Evolutionary conservation across 2,797 vertebrate species (phyloP).

Genomic region (Sebastolobus altivelis): DNA sequence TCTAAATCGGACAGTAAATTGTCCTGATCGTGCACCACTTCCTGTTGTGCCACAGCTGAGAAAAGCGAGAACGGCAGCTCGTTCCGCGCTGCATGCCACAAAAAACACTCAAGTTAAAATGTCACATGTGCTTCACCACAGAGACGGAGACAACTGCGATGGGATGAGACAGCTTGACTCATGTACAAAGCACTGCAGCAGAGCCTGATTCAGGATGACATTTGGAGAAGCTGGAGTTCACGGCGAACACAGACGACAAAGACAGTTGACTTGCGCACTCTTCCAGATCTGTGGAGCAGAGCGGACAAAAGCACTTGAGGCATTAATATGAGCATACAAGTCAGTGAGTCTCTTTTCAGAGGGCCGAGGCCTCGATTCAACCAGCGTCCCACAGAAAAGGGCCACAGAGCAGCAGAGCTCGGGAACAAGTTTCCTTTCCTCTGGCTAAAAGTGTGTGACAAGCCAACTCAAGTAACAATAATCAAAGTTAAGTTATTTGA

Average conservation of each 20-base stretch:
- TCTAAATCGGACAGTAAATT: slow-evolving; percentile 13
- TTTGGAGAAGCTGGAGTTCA: slow-evolving; percentile 57
- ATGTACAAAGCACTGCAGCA: slow-evolving; percentile 58
- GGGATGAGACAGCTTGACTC: slow-evolving; percentile 70
- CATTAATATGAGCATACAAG: slow-evolving; percentile 43
- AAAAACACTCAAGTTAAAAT: slow-evolving; percentile 64
- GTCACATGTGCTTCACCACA: slow-evolving; percentile 59
- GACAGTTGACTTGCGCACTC: slow-evolving; percentile 51
- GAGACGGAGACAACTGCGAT: slow-evolving; percentile 46
- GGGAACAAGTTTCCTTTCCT: neutral
- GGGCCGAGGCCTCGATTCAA: neutral
- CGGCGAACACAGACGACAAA: slow-evolving; percentile 54
- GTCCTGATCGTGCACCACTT: slow-evolving; percentile 7
- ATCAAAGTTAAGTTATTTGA: neutral
- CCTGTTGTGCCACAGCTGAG: slow-evolving; percentile 13
- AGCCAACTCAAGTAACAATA: neutral
- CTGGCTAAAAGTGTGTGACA: slow-evolving; percentile 4
- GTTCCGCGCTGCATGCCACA: slow-evolving; percentile 21
- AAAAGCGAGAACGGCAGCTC: slow-evolving; percentile 32
- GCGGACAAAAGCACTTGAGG: slow-evolving; percentile 42
- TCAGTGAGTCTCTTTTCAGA: slow-evolving; percentile 48
- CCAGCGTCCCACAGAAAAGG: neutral
- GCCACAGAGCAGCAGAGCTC: slow-evolving; percentile 8
- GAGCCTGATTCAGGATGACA: slow-evolving; percentile 73
- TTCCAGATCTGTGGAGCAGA: slow-evolving; percentile 57